Evolutionary conservation across 2,888 invertebrate genomes (phyloP), one percentile per base, ranked within the genome.

Genomic region (Cataglyphis albicans): DNA sequence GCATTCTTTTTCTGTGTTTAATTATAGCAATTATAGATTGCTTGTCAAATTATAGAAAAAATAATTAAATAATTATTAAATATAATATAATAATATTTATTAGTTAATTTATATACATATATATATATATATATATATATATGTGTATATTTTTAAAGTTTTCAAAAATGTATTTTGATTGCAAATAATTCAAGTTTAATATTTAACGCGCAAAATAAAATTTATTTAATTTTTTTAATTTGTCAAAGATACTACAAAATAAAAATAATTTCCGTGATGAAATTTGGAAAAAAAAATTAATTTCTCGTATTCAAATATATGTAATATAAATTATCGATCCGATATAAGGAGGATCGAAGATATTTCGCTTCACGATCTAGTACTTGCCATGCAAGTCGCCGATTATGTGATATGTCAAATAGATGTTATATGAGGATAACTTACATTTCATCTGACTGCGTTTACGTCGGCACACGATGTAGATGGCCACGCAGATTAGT

Each of bases 381-480:
- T 44, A 85, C n/a, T n/a, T n/a, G 57, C 48, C 88, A 89, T 89
- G 88, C 88, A 86, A 84, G 88, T 80, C 80, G 72, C 78, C 82
- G 76, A 85, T 55, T 88, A 81, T 78, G 32, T 68, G 29, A 78
- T 78, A 32, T 44, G 52, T 78, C 68, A 76, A 57, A 59, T 87
- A 76, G 81, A 41, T 44, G 21, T 70, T 78, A 35, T 59, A 64
- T 80, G 0, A 72, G 85, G 68, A 57, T 25, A 85, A 96, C 97
- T 97, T 96, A 98, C 98, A 98, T 96, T 98, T 98, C 90, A 97
- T 97, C 90, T 96, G 96, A 75, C 97, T 97, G 91, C 98, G 96
- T 95, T 98, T 97, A 91, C 98, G 96, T 90, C 98, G 96, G 94
- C 98, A 98, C 91, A 98, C 96, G 94, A 98, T 97, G 94, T 98